Evolutionary conservation across 2,113 vertebrate genomes (phyloP), one percentile per base, ranked within the genome.

Genomic region (Lagopus muta): DNA sequence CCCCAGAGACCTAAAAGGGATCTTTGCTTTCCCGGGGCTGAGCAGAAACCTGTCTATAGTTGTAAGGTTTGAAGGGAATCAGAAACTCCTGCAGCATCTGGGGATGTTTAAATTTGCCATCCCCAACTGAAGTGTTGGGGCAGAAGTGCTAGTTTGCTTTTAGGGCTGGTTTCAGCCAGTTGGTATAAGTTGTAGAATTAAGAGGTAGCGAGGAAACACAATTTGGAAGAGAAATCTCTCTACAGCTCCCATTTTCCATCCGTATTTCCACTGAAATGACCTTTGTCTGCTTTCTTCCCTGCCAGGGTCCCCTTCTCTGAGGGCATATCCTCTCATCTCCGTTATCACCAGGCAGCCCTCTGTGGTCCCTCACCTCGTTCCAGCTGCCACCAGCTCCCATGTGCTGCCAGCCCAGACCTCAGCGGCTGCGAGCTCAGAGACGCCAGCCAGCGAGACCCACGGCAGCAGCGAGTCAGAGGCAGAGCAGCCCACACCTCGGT

Each of bases 401-500:
- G 82, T 60, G 8, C 89, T 96, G 84, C 97, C 95, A 30, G 96
- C 94, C 82, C 98, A 96, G 92, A 70, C 98, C 13, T 27, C 97
- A 1, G 70, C 98, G 82, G 83, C 97, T 30, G 12, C 61, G 4
- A 94, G 43, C 34, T 89, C 97, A 0, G 98, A 99, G 96, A 36
- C 93, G 0, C 94, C 97, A 0, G 96, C 97, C 54, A 96, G 97
- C 0, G 99, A 99, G 97, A 97, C 98, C 10, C 96, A 98, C 1
- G 98, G 97, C 90, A 99, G 99, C 98, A 99, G 99, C 1, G 99
- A 99, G 95, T 99, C 99, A 0, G 99, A 99, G 71, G 97, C 98
- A 0, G 99, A 99, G 93, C 99, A 98, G 96, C 96, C 98, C 50
- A 61, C 95, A 0, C 96, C 98, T 1, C 97, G 98, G 32, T 97